Base-by-base conservation (phyloP, 2,797 vertebrate species). In the Sebastes minor region DNA sequence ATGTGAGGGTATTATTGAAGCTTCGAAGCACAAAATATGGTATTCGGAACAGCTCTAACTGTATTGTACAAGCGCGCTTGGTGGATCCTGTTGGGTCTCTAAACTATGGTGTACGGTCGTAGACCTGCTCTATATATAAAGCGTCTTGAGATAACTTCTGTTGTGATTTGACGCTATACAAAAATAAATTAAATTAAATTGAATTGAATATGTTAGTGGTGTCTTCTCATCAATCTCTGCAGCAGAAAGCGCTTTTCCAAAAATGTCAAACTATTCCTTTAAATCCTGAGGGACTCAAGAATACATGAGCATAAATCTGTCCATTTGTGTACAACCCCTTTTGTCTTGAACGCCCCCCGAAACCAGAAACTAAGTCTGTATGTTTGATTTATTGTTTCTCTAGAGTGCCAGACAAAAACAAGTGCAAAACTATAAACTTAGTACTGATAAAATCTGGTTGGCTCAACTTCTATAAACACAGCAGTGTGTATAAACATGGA, bases 361-460 rank as follows among this genome's bases (percentile, higher is more conserved):
- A 67, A 53, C 16, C 38, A 68, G 38, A 80, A 71, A 80, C 12
- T 0, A 49, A 55, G 30, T 20, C 61, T 74, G 22, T 61, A 57
- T 28, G 20, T 64, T 49, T 27, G 28, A 56, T 79, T 79, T 71
- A 59, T 9, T 28, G 56, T 78, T 76, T 59, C 33, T 74, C 22
- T 49, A 14, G 8, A 35, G 28, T 62, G 28, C 33, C 74, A 73
- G 35, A 76, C 32, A 28, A 78, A 81, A 82, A 79, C 49, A 80
- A 71, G 64, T 79, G 18, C 10, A 73, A 78, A 86, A 78, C 69
- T 33, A 77, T 88, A 84, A 91, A 89, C 42, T 69, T 49, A 28
- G 55, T 20, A 28, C 22, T 65, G 55, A 76, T n/a, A 57, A 60
- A 55, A 10, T 82, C 33, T 62, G 27, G 71, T 77, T 73, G 59